Conservation (phyloP, 2,113 vertebrate species). For the Indicator maculatus region DNA sequence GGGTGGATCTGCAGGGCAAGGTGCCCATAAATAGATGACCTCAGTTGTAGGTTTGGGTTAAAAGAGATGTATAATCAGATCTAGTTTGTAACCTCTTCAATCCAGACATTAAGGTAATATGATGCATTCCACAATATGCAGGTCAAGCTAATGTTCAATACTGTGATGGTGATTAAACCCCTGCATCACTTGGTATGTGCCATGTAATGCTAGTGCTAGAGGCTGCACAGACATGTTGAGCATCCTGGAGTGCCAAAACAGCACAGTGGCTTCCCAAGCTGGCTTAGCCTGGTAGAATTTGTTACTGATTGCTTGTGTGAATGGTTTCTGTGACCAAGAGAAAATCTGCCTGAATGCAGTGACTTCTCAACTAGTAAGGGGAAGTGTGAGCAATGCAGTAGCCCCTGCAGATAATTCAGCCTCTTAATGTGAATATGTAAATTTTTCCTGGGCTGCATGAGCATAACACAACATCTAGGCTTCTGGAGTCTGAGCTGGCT, state of each 20-base stretch:
- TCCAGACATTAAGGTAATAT: not conserved
- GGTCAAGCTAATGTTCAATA: not conserved
- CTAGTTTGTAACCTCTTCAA: not conserved
- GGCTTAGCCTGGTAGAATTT: not conserved
- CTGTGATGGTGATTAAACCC: not conserved
- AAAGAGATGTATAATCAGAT: not conserved
- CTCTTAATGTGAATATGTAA: not conserved
- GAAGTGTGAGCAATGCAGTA: not conserved
- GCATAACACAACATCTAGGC: not conserved
- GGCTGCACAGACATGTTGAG: not conserved
- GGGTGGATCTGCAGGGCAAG: not conserved
- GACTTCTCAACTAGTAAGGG: not conserved
- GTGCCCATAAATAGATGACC: not conserved
- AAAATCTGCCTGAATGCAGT: not conserved
- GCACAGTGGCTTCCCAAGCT: not conserved
- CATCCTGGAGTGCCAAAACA: not conserved
- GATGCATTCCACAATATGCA: not conserved
- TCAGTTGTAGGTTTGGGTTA: not conserved
- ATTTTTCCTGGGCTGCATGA: not conserved
- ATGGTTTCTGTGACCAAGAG: not conserved
- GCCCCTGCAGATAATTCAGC: not conserved
- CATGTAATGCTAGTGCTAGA: too few species aligned
- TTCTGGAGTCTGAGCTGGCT: not conserved
- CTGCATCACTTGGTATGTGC: not conserved
- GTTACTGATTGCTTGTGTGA: not conserved